Base-by-base conservation (phyloP, 1,140 invertebrate species). In the Drosophila funebris region DNA sequence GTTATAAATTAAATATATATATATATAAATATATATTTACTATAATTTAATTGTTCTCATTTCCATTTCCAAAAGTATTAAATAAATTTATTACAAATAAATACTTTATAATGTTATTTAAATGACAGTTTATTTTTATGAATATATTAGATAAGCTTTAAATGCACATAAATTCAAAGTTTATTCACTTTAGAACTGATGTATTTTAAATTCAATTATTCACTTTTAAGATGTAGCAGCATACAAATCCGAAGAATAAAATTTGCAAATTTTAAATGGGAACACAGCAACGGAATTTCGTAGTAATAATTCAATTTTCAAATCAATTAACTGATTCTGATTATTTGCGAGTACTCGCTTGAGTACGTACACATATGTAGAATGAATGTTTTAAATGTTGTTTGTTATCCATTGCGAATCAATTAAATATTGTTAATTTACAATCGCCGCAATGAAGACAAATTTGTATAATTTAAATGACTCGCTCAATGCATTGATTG, bases 341-440 rank as follows among this genome's bases (percentile, higher is more conserved):
- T 39, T 36, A 46, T 18, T 8, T 9, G 18, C 8, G 7, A 33
- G 9, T 53, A 36, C 20, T 37, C 8, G 18, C 3, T n/a, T 29
- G n/a, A 29, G 22, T 29, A 29, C 13, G 11, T 52, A 9, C 13
- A 27, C 20, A 52, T 29, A 14, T 43, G 61, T 43, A 20, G 11
- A 44, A 44, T 4, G 16, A 31, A 20, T 48, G 7, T 39, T 50
- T 11, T 6, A 31, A 60, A 31, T 44, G 57, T 33, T 39, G 11
- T 18, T 48, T 36, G 31, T 50, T 46, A 22, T 52, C 27, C 16
- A 43, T 14, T 22, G 7, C 13, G 6, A n/a, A 29, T 33, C 36
- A 60, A 68, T 68, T 60, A 61, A 68, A 44, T 60, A 43, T 18
- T 67, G 63, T 50, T 39, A 50, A 67, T 60, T 68, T 60, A 60